These are phyloP conservation scores for Tinamus major DNA, from an alignment of 2,797 vertebrate genomes.

Conservation along the genomic window DNA sequence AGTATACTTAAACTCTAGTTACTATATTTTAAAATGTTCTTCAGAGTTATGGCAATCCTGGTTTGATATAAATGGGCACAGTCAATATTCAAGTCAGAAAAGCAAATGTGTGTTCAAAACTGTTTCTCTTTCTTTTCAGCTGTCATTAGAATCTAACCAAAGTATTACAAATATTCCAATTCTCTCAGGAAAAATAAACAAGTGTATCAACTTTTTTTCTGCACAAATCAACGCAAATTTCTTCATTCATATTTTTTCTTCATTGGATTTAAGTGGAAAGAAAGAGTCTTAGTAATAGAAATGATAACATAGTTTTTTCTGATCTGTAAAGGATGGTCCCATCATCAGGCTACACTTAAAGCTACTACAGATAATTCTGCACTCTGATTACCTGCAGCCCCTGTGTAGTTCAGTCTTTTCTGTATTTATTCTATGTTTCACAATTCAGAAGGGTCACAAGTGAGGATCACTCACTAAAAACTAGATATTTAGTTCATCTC, in stretches of 20 bases:
- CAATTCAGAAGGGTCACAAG: not conserved
- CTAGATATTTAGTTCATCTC: not conserved
- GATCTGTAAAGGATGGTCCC: not conserved
- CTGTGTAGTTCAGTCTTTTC: not conserved
- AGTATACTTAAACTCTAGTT: not conserved
- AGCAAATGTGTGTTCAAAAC: not conserved
- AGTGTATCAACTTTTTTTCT: not conserved
- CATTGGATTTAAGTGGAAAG: not conserved
- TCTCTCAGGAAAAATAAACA: not conserved
- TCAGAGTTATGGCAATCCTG: constrained; percentile 47
- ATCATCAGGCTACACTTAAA: not conserved
- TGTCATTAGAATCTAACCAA: not conserved
- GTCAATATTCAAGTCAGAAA: constrained; percentile 66
- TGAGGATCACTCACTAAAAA: not conserved
- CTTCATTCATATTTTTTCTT: not conserved
- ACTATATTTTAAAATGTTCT: constrained; percentile 24
- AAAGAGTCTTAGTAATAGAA: not conserved
- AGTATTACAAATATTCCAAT: not conserved
- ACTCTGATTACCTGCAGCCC: not conserved
- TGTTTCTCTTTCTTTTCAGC: not conserved
- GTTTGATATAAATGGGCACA: constrained; percentile 82
- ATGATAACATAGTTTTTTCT: not conserved
- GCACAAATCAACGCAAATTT: not conserved
- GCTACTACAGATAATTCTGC: not conserved
- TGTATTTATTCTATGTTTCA: not conserved